phyloP scores from a whole-genome alignment of 2,113 vertebrate species.

The Arvicanthis niloticus region DNA sequence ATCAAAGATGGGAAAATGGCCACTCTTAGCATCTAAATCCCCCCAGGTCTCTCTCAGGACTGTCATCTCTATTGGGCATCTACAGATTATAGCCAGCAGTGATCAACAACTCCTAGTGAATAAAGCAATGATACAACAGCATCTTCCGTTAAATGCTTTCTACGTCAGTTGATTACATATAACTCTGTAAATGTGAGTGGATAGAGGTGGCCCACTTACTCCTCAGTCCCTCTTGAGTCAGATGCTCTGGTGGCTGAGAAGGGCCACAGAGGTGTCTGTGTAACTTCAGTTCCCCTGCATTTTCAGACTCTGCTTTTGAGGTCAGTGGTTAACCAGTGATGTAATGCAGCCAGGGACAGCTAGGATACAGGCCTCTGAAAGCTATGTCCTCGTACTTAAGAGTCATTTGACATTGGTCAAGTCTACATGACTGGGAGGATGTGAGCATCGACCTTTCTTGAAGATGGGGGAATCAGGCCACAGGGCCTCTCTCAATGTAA shows the following conservation, averaged over 20 bases:
- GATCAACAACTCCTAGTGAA: background rate
- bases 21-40: background rate
- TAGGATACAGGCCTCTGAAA: background rate
- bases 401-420: background rate
- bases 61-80: rapidly evolving
- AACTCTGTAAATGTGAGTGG: background rate
- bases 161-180: background rate
- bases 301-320: background rate
- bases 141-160: background rate
- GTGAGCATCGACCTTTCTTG: background rate
- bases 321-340: background rate
- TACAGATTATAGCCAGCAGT: background rate
- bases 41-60: background rate
- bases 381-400: background rate
- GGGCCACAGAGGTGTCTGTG: background rate
- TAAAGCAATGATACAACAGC: background rate
- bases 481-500: background rate
- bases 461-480: background rate
- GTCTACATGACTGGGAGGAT: rapidly evolving
- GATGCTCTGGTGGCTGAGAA: background rate
- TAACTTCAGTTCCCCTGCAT: background rate
- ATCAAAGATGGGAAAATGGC: background rate
- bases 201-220: background rate
- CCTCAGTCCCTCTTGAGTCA: background rate
- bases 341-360: background rate